Percentiles rank a stretch among this genome's conserved stretches.
phyloP scores from a whole-genome alignment of 1,140 invertebrate genomes.

The Brachionus sp. region DNA sequence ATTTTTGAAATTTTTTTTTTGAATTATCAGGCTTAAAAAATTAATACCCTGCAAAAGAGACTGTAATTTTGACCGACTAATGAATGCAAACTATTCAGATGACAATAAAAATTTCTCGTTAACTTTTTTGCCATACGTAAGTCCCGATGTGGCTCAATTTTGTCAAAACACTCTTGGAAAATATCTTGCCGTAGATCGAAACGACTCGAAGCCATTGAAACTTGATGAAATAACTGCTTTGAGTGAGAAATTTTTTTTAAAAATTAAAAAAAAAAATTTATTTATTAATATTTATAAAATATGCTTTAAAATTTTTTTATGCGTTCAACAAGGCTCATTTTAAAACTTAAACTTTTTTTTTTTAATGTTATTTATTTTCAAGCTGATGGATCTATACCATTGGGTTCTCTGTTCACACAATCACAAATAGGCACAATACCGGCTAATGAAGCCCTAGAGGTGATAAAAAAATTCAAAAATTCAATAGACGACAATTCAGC shows the following conservation, averaged over 20 bases:
- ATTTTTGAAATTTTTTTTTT: background rate
- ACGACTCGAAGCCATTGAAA: background rate
- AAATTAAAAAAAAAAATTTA: too few species aligned
- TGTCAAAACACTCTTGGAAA: background rate
- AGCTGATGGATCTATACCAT: background rate
- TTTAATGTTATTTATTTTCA: too few species aligned
- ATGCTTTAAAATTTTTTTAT: too few species aligned
- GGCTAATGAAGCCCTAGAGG: background rate
- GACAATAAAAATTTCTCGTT: background rate
- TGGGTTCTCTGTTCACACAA: background rate
- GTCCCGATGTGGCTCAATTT: background rate
- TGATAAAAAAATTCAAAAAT: background rate
- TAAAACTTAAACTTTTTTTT: background rate
- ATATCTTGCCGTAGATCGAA: background rate
- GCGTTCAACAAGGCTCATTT: too few species aligned
- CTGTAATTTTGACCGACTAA: slow-evolving; percentile 1
- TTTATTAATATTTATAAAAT: too few species aligned
- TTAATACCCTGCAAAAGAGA: background rate
- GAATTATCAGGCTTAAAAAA: background rate
- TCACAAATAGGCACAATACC: background rate
- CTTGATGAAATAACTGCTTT: background rate
- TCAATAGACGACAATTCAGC: background rate
- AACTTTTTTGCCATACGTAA: background rate
- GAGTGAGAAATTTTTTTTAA: background rate
- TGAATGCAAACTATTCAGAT: background rate